phyloP scores from a whole-genome alignment of 2,888 invertebrate species.

The Anarsia innoxiella region DNA sequence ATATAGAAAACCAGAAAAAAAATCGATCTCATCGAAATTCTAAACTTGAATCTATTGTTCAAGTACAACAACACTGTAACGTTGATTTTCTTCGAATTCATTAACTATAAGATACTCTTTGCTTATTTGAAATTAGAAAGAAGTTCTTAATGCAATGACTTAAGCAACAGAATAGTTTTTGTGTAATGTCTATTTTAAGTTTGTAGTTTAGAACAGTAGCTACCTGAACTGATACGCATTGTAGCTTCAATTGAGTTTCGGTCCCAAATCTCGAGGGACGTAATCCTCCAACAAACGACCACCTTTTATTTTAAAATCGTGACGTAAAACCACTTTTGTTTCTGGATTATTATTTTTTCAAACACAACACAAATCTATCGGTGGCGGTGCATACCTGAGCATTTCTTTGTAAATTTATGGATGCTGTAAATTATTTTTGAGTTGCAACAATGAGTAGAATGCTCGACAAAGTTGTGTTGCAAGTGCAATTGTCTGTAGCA shows the following conservation, averaged over 20 bases:
- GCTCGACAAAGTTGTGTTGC: slow-evolving; percentile 16
- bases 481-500: too few relatives aligned
- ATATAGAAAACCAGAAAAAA: too few relatives aligned
- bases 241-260: slow-evolving; percentile 54
- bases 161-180: neutral
- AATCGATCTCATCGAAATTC: too few relatives aligned
- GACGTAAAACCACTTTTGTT: slow-evolving; percentile 53
- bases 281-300: slow-evolving; percentile 60
- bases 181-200: neutral
- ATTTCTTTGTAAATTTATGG: slow-evolving; percentile 25
- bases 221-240: slow-evolving; percentile 59
- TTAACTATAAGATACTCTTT: too few relatives aligned
- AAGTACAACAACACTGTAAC: neutral
- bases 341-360: slow-evolving; percentile 33
- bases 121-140: too few relatives aligned
- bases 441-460: slow-evolving; percentile 25
- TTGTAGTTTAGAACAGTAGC: slow-evolving; percentile 40
- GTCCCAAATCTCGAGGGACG: slow-evolving; percentile 39
- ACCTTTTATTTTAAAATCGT: slow-evolving; percentile 58
- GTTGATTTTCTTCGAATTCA: neutral
- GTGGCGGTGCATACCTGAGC: slow-evolving; percentile 26
- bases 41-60: slow-evolving; percentile 9
- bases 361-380: slow-evolving; percentile 24
- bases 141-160: too few relatives aligned
- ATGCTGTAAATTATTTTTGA: slow-evolving; percentile 31